Conservation (phyloP, 2,888 invertebrate species). For the Lutraria lutraria region DNA sequence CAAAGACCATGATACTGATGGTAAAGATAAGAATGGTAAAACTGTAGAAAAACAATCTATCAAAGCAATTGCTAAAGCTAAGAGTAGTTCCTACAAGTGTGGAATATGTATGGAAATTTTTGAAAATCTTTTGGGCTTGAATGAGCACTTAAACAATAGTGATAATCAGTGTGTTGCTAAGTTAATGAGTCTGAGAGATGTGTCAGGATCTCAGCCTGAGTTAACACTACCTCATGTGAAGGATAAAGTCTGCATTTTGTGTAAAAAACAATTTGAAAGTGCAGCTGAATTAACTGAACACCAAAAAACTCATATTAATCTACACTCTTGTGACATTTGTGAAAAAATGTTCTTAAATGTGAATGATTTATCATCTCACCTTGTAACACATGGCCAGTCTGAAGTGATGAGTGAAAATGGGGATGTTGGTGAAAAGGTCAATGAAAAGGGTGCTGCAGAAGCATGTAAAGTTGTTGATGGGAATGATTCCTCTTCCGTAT, state of each 20-base stretch:
- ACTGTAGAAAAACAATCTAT: not conserved
- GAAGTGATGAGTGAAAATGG: not conserved
- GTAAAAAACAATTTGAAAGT: conserved; percentile 9
- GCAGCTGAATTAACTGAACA: conserved; percentile 21
- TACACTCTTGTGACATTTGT: conserved; percentile 17
- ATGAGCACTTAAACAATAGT: not conserved
- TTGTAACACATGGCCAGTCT: not conserved
- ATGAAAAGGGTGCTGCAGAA: conserved; percentile 25
- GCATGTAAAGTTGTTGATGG: not conserved
- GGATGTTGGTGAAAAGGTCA: not conserved
- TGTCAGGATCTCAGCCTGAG: not conserved
- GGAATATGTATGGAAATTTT: conserved; percentile 72
- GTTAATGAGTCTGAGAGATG: not conserved
- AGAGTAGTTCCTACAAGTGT: conserved; percentile 61
- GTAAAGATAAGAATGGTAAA: not conserved
- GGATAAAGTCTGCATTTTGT: conserved; percentile 20
- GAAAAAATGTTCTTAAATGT: not conserved
- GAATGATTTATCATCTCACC: not conserved
- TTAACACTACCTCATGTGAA: conserved; percentile 20
- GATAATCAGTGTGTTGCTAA: not conserved
- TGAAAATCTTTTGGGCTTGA: conserved; percentile 24
- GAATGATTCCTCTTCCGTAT: not conserved
- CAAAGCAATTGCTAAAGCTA: not conserved
- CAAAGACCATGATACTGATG: not conserved
- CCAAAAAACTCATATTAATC: conserved; percentile 3